Conservation (phyloP, 1,140 invertebrate species). For the Tribolium madens region DNA sequence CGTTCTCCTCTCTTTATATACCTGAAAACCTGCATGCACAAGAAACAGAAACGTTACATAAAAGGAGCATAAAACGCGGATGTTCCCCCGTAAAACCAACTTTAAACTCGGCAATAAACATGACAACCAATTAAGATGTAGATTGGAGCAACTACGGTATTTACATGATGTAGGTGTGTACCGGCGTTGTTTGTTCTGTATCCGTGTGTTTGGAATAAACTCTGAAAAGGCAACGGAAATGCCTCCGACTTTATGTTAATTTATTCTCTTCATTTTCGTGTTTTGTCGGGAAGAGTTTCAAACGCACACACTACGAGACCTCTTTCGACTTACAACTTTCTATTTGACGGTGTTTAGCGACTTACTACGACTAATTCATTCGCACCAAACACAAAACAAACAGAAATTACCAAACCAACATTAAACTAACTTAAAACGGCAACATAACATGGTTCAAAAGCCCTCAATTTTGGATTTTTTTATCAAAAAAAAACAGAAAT, state of each 20-base stretch:
- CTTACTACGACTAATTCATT: slow-evolving; percentile 12
- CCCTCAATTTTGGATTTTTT: no score
- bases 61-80: slow-evolving; percentile 57
- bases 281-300: slow-evolving; percentile 54
- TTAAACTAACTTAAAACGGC: no score
- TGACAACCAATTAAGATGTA: slow-evolving; percentile 67
- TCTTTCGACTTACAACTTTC: slow-evolving; percentile 56
- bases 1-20: slow-evolving; percentile 19
- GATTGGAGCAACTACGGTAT: slow-evolving; percentile 62
- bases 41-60: slow-evolving; percentile 43
- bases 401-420: neutral
- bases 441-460: no score
- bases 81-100: slow-evolving; percentile 53
- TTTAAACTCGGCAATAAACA: slow-evolving; percentile 64
- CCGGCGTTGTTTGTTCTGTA: slow-evolving; percentile 60
- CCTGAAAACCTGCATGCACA: slow-evolving; percentile 34
- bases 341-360: slow-evolving; percentile 58
- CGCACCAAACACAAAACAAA: neutral
- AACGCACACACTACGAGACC: slow-evolving; percentile 34
- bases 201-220: slow-evolving; percentile 63
- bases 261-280: slow-evolving; percentile 62
- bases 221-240: slow-evolving; percentile 59
- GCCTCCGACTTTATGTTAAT: slow-evolving; percentile 63
- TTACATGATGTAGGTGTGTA: slow-evolving; percentile 62
- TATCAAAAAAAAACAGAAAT: no score